These are phyloP conservation scores for Tetanocera ferruginea DNA, from an alignment of 2,888 invertebrate genomes.

Conservation along the genomic window DNA sequence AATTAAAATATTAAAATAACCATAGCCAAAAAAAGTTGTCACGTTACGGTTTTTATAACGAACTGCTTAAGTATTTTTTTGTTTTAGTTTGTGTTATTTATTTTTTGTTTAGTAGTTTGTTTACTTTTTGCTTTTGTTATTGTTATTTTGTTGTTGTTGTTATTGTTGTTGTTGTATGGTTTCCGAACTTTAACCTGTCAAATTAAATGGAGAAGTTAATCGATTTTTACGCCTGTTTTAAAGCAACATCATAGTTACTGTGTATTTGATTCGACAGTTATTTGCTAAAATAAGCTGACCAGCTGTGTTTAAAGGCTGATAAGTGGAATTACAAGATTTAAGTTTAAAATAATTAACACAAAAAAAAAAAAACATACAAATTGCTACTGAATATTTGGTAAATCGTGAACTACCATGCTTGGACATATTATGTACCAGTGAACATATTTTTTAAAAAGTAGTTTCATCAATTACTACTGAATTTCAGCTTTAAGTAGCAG, in stretches of 20 bases:
- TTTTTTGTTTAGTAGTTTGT: slow-evolving; percentile 8
- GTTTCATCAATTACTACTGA: too few species aligned
- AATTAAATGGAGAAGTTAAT: background rate
- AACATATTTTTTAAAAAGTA: too few species aligned
- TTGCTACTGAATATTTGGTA: too few species aligned
- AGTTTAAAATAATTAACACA: background rate
- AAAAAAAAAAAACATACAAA: background rate
- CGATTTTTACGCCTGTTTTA: background rate
- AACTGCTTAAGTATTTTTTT: slow-evolving; percentile 2
- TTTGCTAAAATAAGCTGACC: slow-evolving; percentile 2
- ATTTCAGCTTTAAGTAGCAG: too few species aligned
- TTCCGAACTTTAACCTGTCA: slow-evolving; percentile 20
- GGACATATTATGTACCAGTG: too few species aligned
- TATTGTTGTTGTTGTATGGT: background rate
- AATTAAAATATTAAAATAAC: background rate
- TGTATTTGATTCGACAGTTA: background rate
- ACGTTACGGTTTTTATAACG: slow-evolving; percentile 26
- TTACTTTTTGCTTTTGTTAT: slow-evolving; percentile 9
- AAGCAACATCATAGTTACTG: background rate
- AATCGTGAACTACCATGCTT: too few species aligned
- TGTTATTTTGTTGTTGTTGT: background rate
- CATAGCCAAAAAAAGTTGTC: slow-evolving; percentile 32
- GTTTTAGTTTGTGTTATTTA: background rate
- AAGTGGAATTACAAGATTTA: background rate
- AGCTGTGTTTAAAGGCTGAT: background rate